Conservation (phyloP, 1,140 invertebrate species). For the Scaptomyza montana region DNA sequence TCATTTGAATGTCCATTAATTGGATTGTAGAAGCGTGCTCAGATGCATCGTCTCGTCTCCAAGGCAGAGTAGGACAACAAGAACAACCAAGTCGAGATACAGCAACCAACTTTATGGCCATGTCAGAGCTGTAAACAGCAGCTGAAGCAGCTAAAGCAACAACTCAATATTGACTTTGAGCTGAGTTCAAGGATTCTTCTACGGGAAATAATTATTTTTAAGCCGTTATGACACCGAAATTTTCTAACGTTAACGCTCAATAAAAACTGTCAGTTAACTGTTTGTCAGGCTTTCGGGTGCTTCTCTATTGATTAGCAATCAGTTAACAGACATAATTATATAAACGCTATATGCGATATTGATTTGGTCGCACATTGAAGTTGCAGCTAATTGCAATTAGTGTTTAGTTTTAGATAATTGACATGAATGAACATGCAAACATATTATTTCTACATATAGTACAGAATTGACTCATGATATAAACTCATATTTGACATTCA, state of each 20-base stretch:
- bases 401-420: background rate
- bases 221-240: no score
- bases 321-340: background rate
- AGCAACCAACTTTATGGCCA: slow-evolving; percentile 37
- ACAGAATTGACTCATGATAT: background rate
- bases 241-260: no score
- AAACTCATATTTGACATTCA: slow-evolving; percentile 17
- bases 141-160: slow-evolving; percentile 4
- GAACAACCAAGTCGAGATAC: slow-evolving; percentile 12
- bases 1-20: slow-evolving; percentile 80
- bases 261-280: background rate
- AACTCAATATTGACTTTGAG: no score
- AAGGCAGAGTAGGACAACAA: background rate
- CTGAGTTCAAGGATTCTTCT: no score
- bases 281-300: background rate
- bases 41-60: slow-evolving; percentile 14
- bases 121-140: slow-evolving; percentile 30
- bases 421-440: no score
- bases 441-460: background rate
- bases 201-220: no score
- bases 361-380: background rate
- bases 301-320: background rate
- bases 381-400: background rate
- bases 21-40: slow-evolving; percentile 69
- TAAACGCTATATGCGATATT: background rate